Evolutionary conservation across 2,113 vertebrate species (phyloP), one percentile per base, ranked within the genome.

Genomic region (Porphyrio hochstetteri): DNA sequence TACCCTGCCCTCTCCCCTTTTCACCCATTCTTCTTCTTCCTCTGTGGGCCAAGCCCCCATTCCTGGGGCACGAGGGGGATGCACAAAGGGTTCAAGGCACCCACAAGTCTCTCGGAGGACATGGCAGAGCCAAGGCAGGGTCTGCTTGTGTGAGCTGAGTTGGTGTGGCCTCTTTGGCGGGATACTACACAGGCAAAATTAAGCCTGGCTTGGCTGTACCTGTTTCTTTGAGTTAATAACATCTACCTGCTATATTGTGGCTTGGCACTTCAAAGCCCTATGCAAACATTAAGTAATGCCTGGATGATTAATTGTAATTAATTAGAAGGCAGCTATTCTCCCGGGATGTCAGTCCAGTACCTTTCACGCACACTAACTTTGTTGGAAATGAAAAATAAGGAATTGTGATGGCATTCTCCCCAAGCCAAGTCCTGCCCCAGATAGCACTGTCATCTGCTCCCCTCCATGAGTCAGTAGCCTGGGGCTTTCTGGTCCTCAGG

Each of bases 261-360:
- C 90, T 89, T 78, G 88, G 52, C 86, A 75, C 85, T 87, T 94
- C 82, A 91, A 94, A 95, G 91, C 76, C 59, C 71, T 89, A 21
- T 76, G 92, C 87, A 95, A 97, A 95, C 87, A 94, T 96, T 96
- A 96, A 95, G 69, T 96, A 95, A 97, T 88, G 84, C 77, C 88
- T 93, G 95, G 70, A 69, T 96, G 93, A 93, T 94, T 97, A 96
- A 96, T 97, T 96, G 81, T 91, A 87, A 79, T 91, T 93, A 96
- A 91, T 94, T 96, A 93, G 92, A 90, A 84, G 84, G 85, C 84
- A 93, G 76, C 69, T 85, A 9, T 44, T 96, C 95, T 87, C 84
- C 50, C 38, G 88, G 78, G 95, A 88, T 89, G 81, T 91, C 95
- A 88, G 83, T 80, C 88, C 95, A 86, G 67, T 69, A 50, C 40